Conservation (phyloP, 2,113 vertebrate genomes). For the Sceloporus tristichus region DNA sequence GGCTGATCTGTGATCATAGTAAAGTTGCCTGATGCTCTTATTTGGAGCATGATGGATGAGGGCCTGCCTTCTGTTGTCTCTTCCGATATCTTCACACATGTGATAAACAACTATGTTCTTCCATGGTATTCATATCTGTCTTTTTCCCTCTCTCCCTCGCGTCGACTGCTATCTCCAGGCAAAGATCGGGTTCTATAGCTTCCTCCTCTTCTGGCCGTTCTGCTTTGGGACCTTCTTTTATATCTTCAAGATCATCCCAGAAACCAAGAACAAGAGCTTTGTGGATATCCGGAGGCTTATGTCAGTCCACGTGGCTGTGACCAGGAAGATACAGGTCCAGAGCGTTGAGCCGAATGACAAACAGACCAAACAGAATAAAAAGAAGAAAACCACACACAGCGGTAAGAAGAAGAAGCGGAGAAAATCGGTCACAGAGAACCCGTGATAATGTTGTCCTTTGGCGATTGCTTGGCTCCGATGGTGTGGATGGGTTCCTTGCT, state of each 20-base stretch:
- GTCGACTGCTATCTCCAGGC: neutral
- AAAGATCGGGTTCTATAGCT: neutral
- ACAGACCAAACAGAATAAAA: too few relatives aligned
- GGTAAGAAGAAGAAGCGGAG: neutral
- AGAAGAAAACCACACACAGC: neutral
- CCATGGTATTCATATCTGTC: neutral
- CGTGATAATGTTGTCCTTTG: too few relatives aligned
- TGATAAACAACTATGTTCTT: neutral
- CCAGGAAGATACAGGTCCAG: neutral
- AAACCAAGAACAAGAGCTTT: slow-evolving; percentile 4
- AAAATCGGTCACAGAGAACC: neutral
- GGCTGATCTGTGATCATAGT: too few relatives aligned
- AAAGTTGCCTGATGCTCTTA: too few relatives aligned
- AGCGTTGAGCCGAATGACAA: neutral
- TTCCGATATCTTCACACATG: neutral
- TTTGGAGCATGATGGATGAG: too few relatives aligned
- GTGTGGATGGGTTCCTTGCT: too few relatives aligned
- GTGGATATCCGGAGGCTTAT: neutral
- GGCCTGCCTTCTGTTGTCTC: too few relatives aligned
- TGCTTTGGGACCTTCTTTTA: neutral
- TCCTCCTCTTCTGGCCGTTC: slow-evolving; percentile 17
- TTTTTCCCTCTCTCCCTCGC: neutral
- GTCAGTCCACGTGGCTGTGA: neutral
- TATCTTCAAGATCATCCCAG: neutral
- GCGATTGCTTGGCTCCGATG: too few relatives aligned